A percentile compares a stretch with the other conserved stretches of the same genome.
These are phyloP conservation scores for Muscicapa adusta DNA, from an alignment of 2,113 vertebrate species.

Conservation along the genomic window DNA sequence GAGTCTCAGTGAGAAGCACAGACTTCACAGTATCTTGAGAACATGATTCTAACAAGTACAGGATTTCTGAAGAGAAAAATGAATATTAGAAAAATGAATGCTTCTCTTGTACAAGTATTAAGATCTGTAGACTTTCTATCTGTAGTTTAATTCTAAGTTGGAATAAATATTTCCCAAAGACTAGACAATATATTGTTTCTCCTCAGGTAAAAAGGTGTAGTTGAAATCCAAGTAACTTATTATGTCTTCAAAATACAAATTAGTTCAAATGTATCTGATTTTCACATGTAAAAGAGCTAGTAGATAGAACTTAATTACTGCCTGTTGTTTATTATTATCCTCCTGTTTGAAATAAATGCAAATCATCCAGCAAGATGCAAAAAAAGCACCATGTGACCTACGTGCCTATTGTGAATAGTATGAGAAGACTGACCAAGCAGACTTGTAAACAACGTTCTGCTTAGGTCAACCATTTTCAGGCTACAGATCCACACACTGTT, in stretches of 20 bases:
- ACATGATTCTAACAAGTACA: neutral
- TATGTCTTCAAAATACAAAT: neutral
- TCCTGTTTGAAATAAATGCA: neutral
- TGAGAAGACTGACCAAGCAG: neutral
- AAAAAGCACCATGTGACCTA: neutral
- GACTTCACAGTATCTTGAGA: neutral
- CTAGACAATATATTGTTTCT: neutral
- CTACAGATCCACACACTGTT: neutral
- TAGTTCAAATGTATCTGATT: neutral
- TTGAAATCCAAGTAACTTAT: neutral
- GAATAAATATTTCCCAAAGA: neutral
- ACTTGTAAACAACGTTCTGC: neutral
- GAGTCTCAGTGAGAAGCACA: constrained; percentile 6
- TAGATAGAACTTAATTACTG: neutral
- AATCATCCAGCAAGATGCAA: neutral
- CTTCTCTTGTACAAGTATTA: neutral
- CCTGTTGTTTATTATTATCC: neutral
- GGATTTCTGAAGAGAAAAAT: neutral
- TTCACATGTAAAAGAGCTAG: neutral
- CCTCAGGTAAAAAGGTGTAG: neutral
- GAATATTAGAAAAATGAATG: neutral
- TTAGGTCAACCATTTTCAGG: neutral
- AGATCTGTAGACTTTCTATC: neutral
- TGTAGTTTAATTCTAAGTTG: neutral
- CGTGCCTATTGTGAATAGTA: neutral